phyloP scores from a whole-genome alignment of 2,888 invertebrate species.

The Lasioglossum figueresi region DNA sequence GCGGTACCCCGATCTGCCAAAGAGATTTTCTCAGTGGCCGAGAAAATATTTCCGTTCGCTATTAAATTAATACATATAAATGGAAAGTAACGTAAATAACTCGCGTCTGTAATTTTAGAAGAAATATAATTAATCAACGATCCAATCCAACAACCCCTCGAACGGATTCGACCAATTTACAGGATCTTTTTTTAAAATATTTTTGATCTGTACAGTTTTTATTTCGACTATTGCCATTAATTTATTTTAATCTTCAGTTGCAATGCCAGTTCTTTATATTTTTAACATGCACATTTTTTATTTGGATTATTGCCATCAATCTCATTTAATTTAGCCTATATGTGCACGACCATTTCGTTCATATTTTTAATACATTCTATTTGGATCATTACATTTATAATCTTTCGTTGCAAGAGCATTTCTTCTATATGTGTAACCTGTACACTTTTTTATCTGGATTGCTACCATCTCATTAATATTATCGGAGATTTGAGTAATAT shows the following conservation, averaged over 20 bases:
- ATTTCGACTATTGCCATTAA: background rate
- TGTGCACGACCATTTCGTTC: background rate
- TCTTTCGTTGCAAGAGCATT: background rate
- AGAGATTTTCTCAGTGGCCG: background rate
- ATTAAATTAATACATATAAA: slow-evolving; percentile 9
- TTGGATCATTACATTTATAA: background rate
- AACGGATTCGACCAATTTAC: background rate
- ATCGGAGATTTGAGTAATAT: background rate
- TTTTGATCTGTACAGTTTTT: background rate
- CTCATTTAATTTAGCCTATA: background rate
- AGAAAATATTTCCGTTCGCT: slow-evolving; percentile 31
- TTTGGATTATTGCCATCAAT: background rate
- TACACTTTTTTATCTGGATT: background rate
- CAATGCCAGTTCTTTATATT: background rate
- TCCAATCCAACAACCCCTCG: background rate
- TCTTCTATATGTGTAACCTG: background rate
- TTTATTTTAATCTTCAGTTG: background rate
- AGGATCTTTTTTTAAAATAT: background rate
- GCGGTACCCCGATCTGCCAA: background rate
- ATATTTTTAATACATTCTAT: background rate
- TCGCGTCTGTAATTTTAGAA: background rate
- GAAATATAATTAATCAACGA: background rate
- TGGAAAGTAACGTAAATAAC: background rate
- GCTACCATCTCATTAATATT: background rate
- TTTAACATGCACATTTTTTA: background rate